Evolutionary conservation across 2,797 vertebrate genomes (phyloP).

Genomic region (Gymnothorax reevesii): DNA sequence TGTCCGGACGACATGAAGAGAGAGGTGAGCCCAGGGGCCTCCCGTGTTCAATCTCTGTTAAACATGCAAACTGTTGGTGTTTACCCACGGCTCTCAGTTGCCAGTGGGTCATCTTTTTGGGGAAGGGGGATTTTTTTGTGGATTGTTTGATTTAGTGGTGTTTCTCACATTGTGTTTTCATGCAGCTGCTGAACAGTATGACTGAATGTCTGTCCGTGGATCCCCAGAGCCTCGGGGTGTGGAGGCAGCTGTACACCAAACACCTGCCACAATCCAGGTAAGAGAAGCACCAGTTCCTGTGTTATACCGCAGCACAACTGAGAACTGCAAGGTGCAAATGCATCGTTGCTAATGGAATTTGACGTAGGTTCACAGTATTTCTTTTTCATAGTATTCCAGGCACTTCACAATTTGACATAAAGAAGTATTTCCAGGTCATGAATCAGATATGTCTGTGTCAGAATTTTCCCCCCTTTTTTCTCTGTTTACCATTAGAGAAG

Average conservation of each 20-base stretch:
- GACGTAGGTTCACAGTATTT: too few relatives aligned
- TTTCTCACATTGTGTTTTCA: not conserved
- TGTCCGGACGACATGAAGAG: slow-evolving; percentile 86
- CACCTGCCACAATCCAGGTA: slow-evolving; percentile 92
- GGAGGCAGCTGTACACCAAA: slow-evolving; percentile 93
- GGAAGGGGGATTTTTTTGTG: not conserved
- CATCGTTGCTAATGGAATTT: too few relatives aligned
- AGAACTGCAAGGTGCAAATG: too few relatives aligned
- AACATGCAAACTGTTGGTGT: too few relatives aligned
- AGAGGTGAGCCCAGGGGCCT: slow-evolving; percentile 73
- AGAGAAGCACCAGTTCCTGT: not conserved
- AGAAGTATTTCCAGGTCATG: too few relatives aligned
- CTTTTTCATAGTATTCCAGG: too few relatives aligned
- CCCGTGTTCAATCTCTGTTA: not conserved
- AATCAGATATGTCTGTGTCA: too few relatives aligned
- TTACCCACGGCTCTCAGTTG: not conserved
- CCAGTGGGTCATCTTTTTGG: not conserved
- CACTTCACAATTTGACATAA: too few relatives aligned
- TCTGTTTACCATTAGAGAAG: too few relatives aligned
- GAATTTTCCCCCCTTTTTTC: too few relatives aligned
- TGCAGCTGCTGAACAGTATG: slow-evolving; percentile 86
- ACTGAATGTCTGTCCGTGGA: slow-evolving; percentile 86
- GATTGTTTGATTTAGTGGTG: too few relatives aligned
- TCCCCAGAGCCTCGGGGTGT: slow-evolving; percentile 84
- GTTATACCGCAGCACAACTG: not conserved